Conservation (phyloP, 53 echinoderm and acorn worm genomes). For the Holothuria leucospilota region DNA sequence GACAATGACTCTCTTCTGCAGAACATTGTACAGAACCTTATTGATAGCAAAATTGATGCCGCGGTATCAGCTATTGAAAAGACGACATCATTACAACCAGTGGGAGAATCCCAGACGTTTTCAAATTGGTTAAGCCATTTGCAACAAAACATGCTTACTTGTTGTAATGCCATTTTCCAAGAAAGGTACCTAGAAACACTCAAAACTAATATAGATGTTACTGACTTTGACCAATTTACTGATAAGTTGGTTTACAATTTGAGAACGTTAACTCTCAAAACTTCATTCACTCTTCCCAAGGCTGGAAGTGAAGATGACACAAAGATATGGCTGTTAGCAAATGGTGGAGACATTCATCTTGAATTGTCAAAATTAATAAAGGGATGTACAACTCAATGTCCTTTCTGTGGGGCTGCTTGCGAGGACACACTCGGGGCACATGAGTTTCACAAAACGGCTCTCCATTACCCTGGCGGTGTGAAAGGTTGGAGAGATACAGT, state of each 20-base stretch:
- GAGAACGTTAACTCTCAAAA: neutral
- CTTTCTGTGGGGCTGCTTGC: conserved; percentile 22
- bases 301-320: conserved; percentile 7
- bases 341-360: neutral
- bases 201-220: no score
- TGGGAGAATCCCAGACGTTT: no score
- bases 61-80: no score
- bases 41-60: neutral
- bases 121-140: no score
- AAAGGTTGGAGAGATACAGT: neutral
- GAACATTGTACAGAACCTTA: neutral
- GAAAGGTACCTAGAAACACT: no score
- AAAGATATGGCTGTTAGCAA: conserved; percentile 14
- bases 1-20: neutral
- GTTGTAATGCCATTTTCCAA: no score
- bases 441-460: conserved; percentile 17
- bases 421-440: neutral
- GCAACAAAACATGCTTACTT: no score
- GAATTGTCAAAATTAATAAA: conserved; percentile 13
- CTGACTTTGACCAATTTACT: neutral
- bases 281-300: neutral
- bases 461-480: conserved; percentile 21
- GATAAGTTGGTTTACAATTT: neutral
- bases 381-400: conserved; percentile 21
- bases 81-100: no score